A percentile compares a stretch with the other conserved stretches of the same genome.
phyloP scores from a whole-genome alignment of 2,797 vertebrate species.

The Danio albolineatus region DNA sequence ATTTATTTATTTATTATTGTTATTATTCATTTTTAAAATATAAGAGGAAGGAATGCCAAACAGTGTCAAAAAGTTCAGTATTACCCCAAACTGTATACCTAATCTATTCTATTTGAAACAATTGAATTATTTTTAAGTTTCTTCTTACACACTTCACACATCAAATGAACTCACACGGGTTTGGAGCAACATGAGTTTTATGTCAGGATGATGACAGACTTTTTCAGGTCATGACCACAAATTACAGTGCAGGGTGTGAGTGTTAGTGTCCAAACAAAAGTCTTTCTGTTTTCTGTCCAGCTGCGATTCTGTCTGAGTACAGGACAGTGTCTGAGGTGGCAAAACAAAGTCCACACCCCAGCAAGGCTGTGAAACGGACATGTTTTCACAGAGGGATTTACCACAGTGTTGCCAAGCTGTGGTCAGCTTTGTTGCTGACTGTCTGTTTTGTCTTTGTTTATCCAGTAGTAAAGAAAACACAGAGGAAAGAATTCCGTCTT shows the following conservation, averaged over 20 bases:
- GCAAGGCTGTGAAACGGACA: conserved; percentile 67
- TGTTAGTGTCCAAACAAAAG: conserved; percentile 36
- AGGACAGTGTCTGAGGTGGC: conserved; percentile 61
- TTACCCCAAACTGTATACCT: no score
- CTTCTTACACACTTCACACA: not conserved
- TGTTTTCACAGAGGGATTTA: conserved; percentile 67
- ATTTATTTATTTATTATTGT: no score
- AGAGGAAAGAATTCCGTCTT: conserved; percentile 25
- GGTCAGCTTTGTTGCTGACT: conserved; percentile 49
- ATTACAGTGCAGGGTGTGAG: conserved; percentile 17
- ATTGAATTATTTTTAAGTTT: no score
- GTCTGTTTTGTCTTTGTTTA: conserved; percentile 44
- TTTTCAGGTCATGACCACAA: conserved; percentile 17
- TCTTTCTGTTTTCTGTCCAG: conserved; percentile 49
- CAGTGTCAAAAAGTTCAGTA: no score
- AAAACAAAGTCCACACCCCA: conserved; percentile 58
- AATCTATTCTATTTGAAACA: no score
- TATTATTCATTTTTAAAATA: no score
- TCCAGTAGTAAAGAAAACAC: conserved; percentile 53
- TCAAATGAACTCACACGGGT: not conserved
- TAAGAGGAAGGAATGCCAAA: no score
- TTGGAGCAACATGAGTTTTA: not conserved
- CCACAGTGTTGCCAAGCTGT: conserved; percentile 59
- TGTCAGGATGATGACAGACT: not conserved
- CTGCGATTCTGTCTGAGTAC: conserved; percentile 54